Evolutionary conservation across 2,113 vertebrate genomes (phyloP).

Genomic region (Menidia beryllina): DNA sequence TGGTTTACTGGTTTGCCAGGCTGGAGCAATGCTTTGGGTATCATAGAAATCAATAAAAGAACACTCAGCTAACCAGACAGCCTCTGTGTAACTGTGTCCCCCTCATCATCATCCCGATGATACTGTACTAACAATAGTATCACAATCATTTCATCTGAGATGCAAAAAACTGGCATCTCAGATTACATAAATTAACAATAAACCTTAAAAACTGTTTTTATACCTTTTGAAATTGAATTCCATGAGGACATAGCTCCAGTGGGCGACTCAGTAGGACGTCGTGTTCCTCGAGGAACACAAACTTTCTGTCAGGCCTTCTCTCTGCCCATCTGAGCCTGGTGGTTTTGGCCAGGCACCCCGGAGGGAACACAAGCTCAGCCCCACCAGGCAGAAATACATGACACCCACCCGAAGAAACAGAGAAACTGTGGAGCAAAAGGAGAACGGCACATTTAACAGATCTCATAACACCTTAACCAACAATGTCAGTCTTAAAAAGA

Average conservation of each 20-base stretch:
- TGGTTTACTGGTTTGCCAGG: too few relatives aligned
- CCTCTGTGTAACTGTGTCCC: too few relatives aligned
- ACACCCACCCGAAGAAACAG: constrained; percentile 78
- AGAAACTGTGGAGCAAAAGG: constrained; percentile 74
- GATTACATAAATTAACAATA: neutral
- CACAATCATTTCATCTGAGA: neutral
- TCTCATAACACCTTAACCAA: neutral
- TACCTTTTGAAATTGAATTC: constrained; percentile 81
- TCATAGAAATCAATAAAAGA: too few relatives aligned
- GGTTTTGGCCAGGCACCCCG: constrained; percentile 60
- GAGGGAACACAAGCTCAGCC: constrained; percentile 82
- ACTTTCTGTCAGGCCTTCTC: constrained; percentile 74
- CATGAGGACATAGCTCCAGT: constrained; percentile 83
- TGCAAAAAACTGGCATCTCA: neutral
- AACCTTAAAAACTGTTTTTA: neutral
- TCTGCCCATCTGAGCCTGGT: constrained; percentile 74
- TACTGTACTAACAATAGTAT: neutral
- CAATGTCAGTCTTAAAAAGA: neutral
- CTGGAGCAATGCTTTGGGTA: too few relatives aligned
- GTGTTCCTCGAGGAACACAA: constrained; percentile 82
- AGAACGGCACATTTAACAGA: constrained; percentile 11
- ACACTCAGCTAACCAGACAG: too few relatives aligned
- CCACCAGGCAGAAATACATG: constrained; percentile 83
- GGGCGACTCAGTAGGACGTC: constrained; percentile 78
- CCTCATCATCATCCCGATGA: neutral